Base-by-base conservation (phyloP, 1,140 invertebrate species). In the Brachionus manjavacas region DNA sequence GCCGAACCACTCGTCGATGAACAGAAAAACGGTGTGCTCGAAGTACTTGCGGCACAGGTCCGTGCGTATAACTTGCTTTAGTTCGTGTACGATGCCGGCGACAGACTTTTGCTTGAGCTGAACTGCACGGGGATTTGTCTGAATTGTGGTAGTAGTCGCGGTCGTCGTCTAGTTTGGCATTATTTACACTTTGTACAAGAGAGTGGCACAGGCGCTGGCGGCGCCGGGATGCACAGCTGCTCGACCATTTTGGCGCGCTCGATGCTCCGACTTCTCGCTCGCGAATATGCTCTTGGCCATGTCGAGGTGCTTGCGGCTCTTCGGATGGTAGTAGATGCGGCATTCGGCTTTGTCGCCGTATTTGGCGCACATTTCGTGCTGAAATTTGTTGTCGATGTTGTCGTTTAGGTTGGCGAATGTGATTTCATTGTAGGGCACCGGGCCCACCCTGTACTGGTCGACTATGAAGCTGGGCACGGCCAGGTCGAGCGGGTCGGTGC, bases 391-490 rank as follows among this genome's bases (percentile, higher is more conserved):
- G 89, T 97, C 95, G 85, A 98, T 96, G 90, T 98, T 99, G 89
- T 98, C 96, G 91, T 99, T 98, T n/a, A 99, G 90, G 90, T 98
- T 96, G 84, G 92, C 93, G 87, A 98, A 94, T 35, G 95, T 96
- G 16, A 99, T 94, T 92, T 99, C 96, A 79, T 97, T 90, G 11
- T 94, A 93, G 14, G 96, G 96, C 25, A 95, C 95, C 84, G 92
- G 92, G 1, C 96, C 96, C 81, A 96, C 93, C 91, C 97, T 98
- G 90, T 96, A 93, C 35, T 92, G 91, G 90, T 97, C 96, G 94
- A 97, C 91, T 95, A 95, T 88, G 85, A 92, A 92, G 86, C 87
- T 84, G 85, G 85, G 86, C 86, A 81, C 16, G 25, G 79, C 49
- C 79, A 81, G 25, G 8, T 81, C 79, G 20, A 81, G 52, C 11